Evolutionary conservation across 2,888 invertebrate genomes (phyloP).

Genomic region (Nezara viridula): DNA sequence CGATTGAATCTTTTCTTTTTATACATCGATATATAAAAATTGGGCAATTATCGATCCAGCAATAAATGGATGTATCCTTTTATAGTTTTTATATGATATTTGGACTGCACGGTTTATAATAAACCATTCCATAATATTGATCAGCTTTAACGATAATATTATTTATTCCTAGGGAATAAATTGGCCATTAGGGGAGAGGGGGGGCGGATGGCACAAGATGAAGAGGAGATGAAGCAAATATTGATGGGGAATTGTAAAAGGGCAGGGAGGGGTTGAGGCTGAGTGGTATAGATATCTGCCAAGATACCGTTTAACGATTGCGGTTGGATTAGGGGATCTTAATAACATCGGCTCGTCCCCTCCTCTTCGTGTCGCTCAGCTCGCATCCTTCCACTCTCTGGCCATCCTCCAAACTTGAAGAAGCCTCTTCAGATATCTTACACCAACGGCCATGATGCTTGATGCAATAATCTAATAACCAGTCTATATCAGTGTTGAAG

Average conservation of each 20-base stretch:
- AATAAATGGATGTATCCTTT: too few species aligned
- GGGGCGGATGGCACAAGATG: slow-evolving; percentile 23
- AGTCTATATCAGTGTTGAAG: too few species aligned
- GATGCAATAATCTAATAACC: too few species aligned
- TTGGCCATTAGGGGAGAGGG: slow-evolving; percentile 11
- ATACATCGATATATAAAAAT: too few species aligned
- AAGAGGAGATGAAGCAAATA: slow-evolving; percentile 44
- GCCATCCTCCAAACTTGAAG: neutral
- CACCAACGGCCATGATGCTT: too few species aligned
- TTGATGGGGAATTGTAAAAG: slow-evolving; percentile 44
- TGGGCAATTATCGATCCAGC: too few species aligned
- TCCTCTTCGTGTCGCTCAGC: neutral
- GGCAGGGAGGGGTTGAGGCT: neutral
- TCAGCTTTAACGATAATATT: neutral
- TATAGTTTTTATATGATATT: neutral
- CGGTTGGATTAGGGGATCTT: slow-evolving; percentile 40
- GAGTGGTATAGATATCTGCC: slow-evolving; percentile 51
- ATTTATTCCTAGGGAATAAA: neutral
- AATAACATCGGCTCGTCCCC: neutral
- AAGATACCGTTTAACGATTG: slow-evolving; percentile 48
- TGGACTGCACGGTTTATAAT: neutral
- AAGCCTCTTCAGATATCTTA: neutral
- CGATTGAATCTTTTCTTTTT: too few species aligned
- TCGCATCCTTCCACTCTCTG: neutral
- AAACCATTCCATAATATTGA: neutral